Evolutionary conservation across 2,797 vertebrate species (phyloP), one percentile per base, ranked within the genome.

Genomic region (Falco cherrug): DNA sequence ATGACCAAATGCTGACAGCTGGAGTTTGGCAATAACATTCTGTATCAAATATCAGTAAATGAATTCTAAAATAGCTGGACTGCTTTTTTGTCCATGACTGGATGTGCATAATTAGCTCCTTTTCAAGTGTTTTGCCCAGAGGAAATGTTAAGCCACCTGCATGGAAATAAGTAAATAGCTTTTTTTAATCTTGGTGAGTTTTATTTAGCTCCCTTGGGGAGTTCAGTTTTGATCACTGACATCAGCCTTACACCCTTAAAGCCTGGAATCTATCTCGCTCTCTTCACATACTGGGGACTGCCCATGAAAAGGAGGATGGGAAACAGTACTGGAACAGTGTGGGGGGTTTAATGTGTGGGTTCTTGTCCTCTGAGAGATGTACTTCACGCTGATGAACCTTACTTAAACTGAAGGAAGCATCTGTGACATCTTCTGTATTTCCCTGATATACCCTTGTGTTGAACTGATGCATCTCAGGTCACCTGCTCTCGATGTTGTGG

Each of bases 21-120:
- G 90, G 89, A 94, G 61, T 89, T 95, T 75, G 65, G 43, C 84
- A 94, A 63, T 86, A 81, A 59, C 9, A 26, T 84, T 96, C 65
- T 81, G 41, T 81, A 91, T 96, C 54, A 87, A 87, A 39, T 90
- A 92, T 39, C 87, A 87, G 53, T 89, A 93, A 90, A 93, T 88
- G 69, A 91, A 87, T 85, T 86, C 92, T 96, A 76, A 96, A 96
- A 96, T 89, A 95, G 70, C 76, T 81, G 82, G 53, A 90, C 73
- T 94, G 47, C 69, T 86, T 96, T 96, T 95, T 91, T 88, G 41
- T 92, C 51, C 11, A 1, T 91, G 81, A 33, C 76, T 96, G 29
- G 53, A 60, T 96, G 37, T 88, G 79, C 73, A 63, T 93, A 93
- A 92, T 97, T 92, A 95, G 51, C 65, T 92, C 16, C 33, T 91